Percentiles rank a stretch among this genome's conserved stretches.
phyloP scores from a whole-genome alignment of 2,888 invertebrate genomes.

The Nomada flava region DNA sequence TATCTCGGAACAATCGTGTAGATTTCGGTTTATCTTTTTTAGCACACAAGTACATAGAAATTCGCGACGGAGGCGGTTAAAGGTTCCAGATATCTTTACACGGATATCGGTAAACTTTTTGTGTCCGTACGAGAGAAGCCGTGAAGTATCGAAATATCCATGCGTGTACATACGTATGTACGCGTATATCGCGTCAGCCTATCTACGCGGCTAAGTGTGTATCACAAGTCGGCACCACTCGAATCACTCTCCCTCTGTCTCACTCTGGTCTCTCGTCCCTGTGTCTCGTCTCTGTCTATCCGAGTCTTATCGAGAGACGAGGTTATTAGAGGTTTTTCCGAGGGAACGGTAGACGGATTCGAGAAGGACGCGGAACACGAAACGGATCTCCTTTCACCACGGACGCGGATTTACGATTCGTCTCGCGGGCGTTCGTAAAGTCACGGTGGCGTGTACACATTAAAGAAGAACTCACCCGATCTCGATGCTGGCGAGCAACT shows the following conservation, averaged over 20 bases:
- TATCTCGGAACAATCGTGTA: constrained; percentile 7
- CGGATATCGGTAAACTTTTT: constrained; percentile 8
- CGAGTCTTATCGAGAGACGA: constrained; percentile 9
- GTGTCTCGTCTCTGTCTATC: background rate
- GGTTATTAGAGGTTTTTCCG: background rate
- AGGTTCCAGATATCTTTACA: background rate
- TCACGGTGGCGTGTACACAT: background rate
- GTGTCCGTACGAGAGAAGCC: constrained; percentile 22
- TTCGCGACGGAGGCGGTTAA: background rate
- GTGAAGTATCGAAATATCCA: constrained; percentile 32
- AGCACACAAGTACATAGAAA: constrained; percentile 8
- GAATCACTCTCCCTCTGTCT: constrained; percentile 27
- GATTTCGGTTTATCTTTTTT: constrained; percentile 1
- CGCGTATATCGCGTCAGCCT: constrained; percentile 40
- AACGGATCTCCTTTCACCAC: constrained; percentile 42
- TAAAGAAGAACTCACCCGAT: constrained; percentile 62
- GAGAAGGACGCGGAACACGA: constrained; percentile 28
- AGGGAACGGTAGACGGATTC: constrained; percentile 5
- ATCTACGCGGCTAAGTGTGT: constrained; percentile 46
- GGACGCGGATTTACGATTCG: constrained; percentile 9
- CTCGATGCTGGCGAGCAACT: constrained; percentile 80
- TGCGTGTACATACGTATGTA: constrained; percentile 1
- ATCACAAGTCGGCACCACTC: constrained; percentile 48
- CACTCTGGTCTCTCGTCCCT: background rate
- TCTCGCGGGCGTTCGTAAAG: background rate